Conservation (phyloP, 2,888 invertebrate genomes). For the Apotomis betuletana region DNA sequence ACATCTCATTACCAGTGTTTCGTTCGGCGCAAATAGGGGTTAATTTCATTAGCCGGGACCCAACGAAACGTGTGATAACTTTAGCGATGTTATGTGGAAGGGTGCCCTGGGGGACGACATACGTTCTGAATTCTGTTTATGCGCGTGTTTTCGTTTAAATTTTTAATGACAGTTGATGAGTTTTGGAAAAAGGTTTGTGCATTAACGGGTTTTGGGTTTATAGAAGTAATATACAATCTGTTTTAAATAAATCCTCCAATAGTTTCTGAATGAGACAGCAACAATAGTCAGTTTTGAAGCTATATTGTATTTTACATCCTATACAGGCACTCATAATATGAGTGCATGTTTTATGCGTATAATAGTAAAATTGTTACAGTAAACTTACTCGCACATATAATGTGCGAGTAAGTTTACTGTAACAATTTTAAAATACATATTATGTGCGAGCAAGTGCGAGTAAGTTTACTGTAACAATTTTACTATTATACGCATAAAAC, state of each 20-base stretch:
- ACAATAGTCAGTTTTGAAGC: too few species aligned
- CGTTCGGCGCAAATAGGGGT: conserved; percentile 73
- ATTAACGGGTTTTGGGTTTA: neutral
- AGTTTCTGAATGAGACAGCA: neutral
- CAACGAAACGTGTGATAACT: conserved; percentile 83
- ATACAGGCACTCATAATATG: too few species aligned
- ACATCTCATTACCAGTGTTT: conserved; percentile 75
- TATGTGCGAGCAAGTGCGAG: too few species aligned
- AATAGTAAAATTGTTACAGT: too few species aligned
- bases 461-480: too few species aligned
- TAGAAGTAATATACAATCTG: neutral
- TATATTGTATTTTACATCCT: too few species aligned
- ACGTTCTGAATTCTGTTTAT: conserved; percentile 44
- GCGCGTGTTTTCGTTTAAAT: conserved; percentile 30
- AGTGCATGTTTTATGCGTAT: too few species aligned
- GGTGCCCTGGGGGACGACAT: conserved; percentile 66
- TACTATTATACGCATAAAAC: too few species aligned
- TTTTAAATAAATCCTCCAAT: too few species aligned
- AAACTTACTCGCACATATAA: too few species aligned
- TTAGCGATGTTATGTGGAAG: conserved; percentile 76
- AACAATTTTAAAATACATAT: too few species aligned
- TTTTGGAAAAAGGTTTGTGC: neutral
- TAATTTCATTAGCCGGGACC: conserved; percentile 81
- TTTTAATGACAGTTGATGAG: conserved; percentile 10
- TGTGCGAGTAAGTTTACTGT: too few species aligned